Conservation (phyloP, 2,113 vertebrate species). For the Psittacula cyanocephala region DNA sequence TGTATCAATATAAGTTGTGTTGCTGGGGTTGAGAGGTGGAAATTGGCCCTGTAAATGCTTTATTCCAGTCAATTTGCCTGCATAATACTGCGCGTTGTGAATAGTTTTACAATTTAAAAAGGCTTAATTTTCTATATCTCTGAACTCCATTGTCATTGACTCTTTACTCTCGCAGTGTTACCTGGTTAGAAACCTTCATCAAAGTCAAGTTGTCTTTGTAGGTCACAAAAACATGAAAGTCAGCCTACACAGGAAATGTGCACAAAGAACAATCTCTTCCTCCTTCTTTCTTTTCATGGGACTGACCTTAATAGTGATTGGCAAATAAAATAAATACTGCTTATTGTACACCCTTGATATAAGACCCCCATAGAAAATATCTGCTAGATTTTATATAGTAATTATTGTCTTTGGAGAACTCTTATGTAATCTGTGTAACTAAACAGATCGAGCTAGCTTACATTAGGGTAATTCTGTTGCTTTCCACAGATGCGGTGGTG, state of each 20-base stretch:
- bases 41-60: neutral
- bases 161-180: neutral
- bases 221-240: neutral
- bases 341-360: neutral
- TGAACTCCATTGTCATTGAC: neutral
- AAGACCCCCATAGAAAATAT: neutral
- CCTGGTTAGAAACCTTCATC: neutral
- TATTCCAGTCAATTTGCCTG: neutral
- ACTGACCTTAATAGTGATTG: neutral
- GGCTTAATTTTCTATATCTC: neutral
- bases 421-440: neutral
- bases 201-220: neutral
- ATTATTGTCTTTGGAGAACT: neutral
- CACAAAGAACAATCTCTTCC: neutral
- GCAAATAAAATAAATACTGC: neutral
- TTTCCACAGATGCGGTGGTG: neutral
- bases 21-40: neutral
- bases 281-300: neutral
- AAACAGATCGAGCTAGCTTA: neutral
- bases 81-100: neutral
- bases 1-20: neutral
- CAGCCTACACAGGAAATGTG: neutral
- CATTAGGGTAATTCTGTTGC: neutral
- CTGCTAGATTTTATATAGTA: neutral
- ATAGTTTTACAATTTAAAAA: neutral